Evolutionary conservation across 2,888 invertebrate species (phyloP), one percentile per base, ranked within the genome.

Genomic region (Eurytoma californica): DNA sequence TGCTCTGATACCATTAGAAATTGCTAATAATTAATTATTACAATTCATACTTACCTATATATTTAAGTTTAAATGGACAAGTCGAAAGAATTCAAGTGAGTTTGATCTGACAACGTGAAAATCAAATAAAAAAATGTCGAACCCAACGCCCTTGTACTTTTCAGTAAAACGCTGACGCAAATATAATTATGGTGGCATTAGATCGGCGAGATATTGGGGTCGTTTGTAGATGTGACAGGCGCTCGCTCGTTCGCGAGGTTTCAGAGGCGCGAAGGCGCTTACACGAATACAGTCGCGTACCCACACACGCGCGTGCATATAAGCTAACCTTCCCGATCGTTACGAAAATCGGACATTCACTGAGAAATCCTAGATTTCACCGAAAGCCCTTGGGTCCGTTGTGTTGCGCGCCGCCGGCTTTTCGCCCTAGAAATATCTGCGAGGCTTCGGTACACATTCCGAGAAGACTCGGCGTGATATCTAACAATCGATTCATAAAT

Each of bases 321-420:
- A 39, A 39, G 39, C 39, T 39, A 80, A 73, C 80, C 76, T 80
- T 77, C 76, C 65, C 63, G 60, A 77, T 72, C 72, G 69, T 80
- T 80, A 80, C 80, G 80, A 77, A 80, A 80, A 80, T 80, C 80
- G 69, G 77, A 77, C 80, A 61, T 70, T 80, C 77, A 74, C 80
- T 57, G 47, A 67, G 75, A 82, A 83, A 81, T 80, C 81, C 73
- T 82, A 81, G 83, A 82, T 82, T 82, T 83, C 78, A 80, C 82
- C 77, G 79, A 80, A 78, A 77, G 82, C 80, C 83, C 83, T 83
- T 83, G 82, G 82, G 66, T 78, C 75, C 69, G 79, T 82, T 81
- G 69, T 70, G 47, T 47, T 58, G 28, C 49, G 61, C 51, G 61
- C 30, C 58, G 24, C n/a, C 49, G 58, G 13, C 55, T 63, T 63